Evolutionary conservation across 1,140 invertebrate species (phyloP).

Genomic region (Mycetomoellerius zeteki): DNA sequence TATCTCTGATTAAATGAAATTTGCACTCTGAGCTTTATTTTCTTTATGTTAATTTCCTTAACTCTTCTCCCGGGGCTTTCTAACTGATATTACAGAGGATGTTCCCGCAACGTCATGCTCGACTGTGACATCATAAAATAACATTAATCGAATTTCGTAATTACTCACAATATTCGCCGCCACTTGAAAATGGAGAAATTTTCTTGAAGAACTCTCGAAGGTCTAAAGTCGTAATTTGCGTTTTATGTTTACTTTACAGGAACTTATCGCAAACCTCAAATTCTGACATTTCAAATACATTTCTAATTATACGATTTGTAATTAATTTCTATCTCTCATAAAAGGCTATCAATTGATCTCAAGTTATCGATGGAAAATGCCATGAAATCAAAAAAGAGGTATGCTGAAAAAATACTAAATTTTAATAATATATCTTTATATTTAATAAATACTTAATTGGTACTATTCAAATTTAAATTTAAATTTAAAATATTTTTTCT

Average conservation of each 20-base stretch:
- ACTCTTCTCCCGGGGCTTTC: background rate
- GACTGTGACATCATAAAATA: constrained; percentile 16
- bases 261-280: constrained; percentile 16
- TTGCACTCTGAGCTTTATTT: constrained; percentile 10
- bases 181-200: constrained; percentile 25
- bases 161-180: constrained; percentile 33
- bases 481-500: too few relatives aligned
- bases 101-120: background rate
- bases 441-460: too few relatives aligned
- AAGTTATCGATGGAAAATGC: background rate
- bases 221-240: constrained; percentile 16
- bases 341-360: background rate
- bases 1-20: background rate
- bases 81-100: constrained; percentile 16
- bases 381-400: background rate
- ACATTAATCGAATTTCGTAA: constrained; percentile 43
- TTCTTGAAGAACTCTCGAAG: constrained; percentile 22
- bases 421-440: too few relatives aligned
- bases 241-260: constrained; percentile 22
- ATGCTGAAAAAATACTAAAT: too few relatives aligned
- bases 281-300: background rate
- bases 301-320: constrained; percentile 6
- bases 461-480: too few relatives aligned
- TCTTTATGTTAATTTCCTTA: background rate
- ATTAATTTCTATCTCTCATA: constrained; percentile 26